Evolutionary conservation across 2,113 vertebrate genomes (phyloP), one percentile per base, ranked within the genome.

Genomic region (Catharus minimus): DNA sequence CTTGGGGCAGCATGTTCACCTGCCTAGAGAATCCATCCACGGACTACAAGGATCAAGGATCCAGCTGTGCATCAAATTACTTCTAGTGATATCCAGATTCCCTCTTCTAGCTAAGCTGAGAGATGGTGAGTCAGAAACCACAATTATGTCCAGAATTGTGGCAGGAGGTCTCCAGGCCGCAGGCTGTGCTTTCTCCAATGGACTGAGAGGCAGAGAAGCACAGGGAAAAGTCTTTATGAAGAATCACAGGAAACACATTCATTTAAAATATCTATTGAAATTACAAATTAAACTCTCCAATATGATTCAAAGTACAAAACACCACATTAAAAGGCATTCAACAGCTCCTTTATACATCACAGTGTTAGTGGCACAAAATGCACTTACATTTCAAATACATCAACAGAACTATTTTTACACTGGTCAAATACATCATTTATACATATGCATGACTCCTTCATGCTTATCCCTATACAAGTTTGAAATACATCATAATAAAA

Each of bases 351-450:
- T 97, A 91, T 97, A 98, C 98, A 98, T 99, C 98, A 99, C 98
- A 99, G 98, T 98, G 98, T 98, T 97, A 97, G 98, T 98, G 98
- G 97, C 98, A 98, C 98, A 96, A 96, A 96, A 96, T 87, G 89
- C 94, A 97, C 94, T 97, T 97, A 98, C 96, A 96, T 84, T 88
- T 95, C 97, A 89, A 96, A 97, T 95, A 96, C 97, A 94, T 86
- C 87, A 90, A 97, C 82, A 65, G 27, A 95, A 95, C 92, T 89
- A 77, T 82, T 93, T 95, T 96, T 95, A 96, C 92, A 95, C 86
- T 79, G 75, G 71, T 96, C 93, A 92, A 94, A 92, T 93, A 96
- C 89, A 87, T 86, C 88, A 76, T 92, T 97, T 90, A 73, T 96
- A 94, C 90, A 89, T 95, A 96, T 28, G 97, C 96, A 95, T 97